Conservation (phyloP, 2,113 vertebrate species). For the Bungarus multicinctus region DNA sequence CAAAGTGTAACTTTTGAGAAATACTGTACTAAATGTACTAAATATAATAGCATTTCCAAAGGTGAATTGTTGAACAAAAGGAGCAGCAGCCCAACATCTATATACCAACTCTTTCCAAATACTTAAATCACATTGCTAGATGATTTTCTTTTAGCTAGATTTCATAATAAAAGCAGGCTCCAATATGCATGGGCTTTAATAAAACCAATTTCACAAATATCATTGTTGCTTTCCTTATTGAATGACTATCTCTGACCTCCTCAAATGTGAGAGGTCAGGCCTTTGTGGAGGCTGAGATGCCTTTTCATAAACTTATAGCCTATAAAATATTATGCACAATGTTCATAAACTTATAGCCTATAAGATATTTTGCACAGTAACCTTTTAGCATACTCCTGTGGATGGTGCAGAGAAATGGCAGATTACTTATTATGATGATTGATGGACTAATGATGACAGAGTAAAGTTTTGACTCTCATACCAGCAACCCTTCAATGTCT, state of each 20-base stretch:
- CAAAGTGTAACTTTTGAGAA: neutral
- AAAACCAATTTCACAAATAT: neutral
- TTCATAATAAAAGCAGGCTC: neutral
- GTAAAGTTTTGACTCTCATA: neutral
- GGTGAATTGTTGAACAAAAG: neutral
- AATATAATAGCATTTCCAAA: neutral
- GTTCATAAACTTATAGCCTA: neutral
- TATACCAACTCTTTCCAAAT: neutral
- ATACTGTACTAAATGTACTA: neutral
- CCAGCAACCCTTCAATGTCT: neutral
- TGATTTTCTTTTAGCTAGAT: neutral
- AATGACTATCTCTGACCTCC: neutral
- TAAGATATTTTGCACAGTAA: neutral
- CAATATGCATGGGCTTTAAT: neutral
- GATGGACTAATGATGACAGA: slow-evolving; percentile 46
- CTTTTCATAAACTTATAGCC: neutral
- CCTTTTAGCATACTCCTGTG: accelerated
- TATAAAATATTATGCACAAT: neutral
- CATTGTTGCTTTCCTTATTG: neutral
- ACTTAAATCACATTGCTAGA: neutral
- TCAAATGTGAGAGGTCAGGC: neutral
- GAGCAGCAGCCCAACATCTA: neutral
- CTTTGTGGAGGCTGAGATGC: neutral
- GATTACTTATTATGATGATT: neutral
- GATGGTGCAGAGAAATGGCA: neutral